A percentile compares a stretch with the other conserved stretches of the same genome.
phyloP scores from a whole-genome alignment of 2,888 invertebrate genomes.

The Euphydryas editha region DNA sequence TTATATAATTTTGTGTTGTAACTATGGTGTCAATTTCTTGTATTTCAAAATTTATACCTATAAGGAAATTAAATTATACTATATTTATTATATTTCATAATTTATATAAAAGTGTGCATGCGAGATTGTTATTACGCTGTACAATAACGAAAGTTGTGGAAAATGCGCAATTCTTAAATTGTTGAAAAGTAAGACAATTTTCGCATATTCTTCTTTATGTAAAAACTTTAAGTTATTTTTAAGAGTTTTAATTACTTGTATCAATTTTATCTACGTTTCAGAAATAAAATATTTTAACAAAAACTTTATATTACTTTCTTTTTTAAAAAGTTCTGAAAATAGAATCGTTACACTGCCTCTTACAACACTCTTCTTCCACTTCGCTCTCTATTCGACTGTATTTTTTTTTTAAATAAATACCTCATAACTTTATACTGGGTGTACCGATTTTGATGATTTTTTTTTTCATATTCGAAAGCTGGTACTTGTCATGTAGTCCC shows the following conservation, averaged over 20 bases:
- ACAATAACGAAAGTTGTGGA: conserved; percentile 62
- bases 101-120: conserved; percentile 64
- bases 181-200: conserved; percentile 71
- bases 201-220: conserved; percentile 79
- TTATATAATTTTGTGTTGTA: conserved; percentile 70
- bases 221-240: conserved; percentile 78
- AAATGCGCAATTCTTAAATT: conserved; percentile 65
- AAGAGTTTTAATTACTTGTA: conserved; percentile 83
- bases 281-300: conserved; percentile 83
- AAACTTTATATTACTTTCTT: conserved; percentile 47
- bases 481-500: too few relatives aligned
- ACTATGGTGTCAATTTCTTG: conserved; percentile 77
- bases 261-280: conserved; percentile 84
- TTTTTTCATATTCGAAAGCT: too few relatives aligned
- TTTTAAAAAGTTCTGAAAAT: neutral
- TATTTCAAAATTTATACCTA: conserved; percentile 71
- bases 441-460: too few relatives aligned
- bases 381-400: too few relatives aligned
- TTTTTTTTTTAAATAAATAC: too few relatives aligned
- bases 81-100: conserved; percentile 58
- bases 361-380: too few relatives aligned
- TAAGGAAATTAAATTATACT: conserved; percentile 57
- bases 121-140: conserved; percentile 67
- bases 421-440: too few relatives aligned
- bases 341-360: too few relatives aligned